Conservation (phyloP, 2,113 vertebrate genomes). For the Athene noctua region DNA sequence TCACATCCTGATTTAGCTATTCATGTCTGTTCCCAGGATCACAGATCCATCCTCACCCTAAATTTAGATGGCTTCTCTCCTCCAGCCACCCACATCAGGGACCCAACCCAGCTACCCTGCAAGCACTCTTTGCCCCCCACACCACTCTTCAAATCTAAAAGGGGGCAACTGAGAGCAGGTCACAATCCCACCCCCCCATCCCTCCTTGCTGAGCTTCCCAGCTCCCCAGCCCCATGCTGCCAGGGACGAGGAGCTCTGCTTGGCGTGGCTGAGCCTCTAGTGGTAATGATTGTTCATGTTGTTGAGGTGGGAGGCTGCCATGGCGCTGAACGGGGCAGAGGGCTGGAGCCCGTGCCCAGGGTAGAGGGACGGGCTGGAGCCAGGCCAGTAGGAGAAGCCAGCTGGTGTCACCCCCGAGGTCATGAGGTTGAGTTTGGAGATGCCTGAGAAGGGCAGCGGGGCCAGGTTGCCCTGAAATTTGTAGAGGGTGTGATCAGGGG, state of each 20-base stretch:
- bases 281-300: constrained; percentile 89
- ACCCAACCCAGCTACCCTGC: background rate
- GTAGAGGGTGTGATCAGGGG: constrained; percentile 91
- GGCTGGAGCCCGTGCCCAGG: constrained; percentile 87
- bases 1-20: background rate
- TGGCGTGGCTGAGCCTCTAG: constrained; percentile 57
- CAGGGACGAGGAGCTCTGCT: background rate
- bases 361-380: constrained; percentile 85
- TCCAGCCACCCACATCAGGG: background rate
- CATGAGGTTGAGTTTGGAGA: constrained; percentile 97
- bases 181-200: background rate
- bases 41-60: background rate
- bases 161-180: background rate
- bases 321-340: constrained; percentile 82
- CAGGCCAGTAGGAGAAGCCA: constrained; percentile 95
- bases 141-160: background rate
- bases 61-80: background rate
- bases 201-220: background rate
- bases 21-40: fast-evolving
- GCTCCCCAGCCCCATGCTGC: background rate
- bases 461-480: constrained; percentile 93
- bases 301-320: constrained; percentile 90
- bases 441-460: constrained; percentile 89
- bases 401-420: constrained; percentile 85
- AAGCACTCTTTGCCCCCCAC: background rate